A percentile compares a stretch with the other conserved stretches of the same genome.
These are phyloP conservation scores for Heptranchias perlo DNA, from an alignment of 2,113 vertebrate species.

Conservation along the genomic window DNA sequence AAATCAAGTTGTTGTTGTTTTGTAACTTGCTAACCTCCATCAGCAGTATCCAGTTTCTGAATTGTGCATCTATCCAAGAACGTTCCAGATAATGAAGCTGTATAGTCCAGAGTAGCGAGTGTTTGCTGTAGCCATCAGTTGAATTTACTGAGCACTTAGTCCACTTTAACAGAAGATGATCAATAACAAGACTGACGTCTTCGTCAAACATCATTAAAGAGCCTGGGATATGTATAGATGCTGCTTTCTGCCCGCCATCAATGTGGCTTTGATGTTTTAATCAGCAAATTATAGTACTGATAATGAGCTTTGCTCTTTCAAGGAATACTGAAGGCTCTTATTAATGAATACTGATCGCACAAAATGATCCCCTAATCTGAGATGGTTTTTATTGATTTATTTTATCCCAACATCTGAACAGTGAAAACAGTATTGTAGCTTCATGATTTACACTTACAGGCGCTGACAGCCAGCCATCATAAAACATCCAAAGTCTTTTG, in stretches of 20 bases:
- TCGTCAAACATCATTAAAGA: not conserved
- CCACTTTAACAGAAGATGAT: not conserved
- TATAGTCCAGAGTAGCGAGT: not conserved
- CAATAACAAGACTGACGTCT: not conserved
- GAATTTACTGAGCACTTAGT: not conserved
- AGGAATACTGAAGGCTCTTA: not conserved
- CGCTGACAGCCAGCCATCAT: not conserved
- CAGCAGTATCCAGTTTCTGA: not conserved
- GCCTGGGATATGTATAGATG: not conserved
- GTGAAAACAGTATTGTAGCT: not conserved
- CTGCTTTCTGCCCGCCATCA: not conserved
- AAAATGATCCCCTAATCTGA: not conserved
- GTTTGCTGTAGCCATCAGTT: not conserved
- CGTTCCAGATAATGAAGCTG: not conserved
- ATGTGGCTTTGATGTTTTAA: constrained; percentile 8
- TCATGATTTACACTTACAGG: not conserved
- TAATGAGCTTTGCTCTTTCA: not conserved
- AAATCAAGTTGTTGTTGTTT: too few relatives aligned
- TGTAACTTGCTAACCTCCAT: not conserved
- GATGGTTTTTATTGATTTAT: not conserved
- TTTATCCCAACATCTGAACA: constrained; percentile 13
- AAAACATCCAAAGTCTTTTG: not conserved
- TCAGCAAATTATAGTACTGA: not conserved
- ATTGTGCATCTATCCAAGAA: not conserved
- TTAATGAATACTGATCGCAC: constrained; percentile 15